phyloP scores from a whole-genome alignment of 2,888 invertebrate species.

The Scelioninae gen. 1 region DNA sequence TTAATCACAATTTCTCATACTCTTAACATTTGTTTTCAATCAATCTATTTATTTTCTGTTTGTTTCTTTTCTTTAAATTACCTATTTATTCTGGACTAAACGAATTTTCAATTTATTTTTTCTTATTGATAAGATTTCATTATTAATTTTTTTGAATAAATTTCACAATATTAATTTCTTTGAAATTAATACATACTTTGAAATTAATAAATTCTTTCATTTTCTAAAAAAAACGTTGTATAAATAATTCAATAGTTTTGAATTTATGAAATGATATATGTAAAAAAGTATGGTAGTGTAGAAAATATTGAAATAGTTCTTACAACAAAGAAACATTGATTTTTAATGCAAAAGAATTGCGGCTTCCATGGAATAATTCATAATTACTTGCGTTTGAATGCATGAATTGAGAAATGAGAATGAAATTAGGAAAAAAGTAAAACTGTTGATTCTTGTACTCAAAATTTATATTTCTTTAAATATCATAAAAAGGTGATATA shows the following conservation, averaged over 20 bases:
- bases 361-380: constrained; percentile 20
- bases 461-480: constrained; percentile 11
- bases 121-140: too few species aligned
- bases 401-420: constrained; percentile 16
- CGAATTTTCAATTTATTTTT: too few species aligned
- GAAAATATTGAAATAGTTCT: constrained; percentile 12
- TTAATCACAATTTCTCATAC: too few species aligned
- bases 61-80: too few species aligned
- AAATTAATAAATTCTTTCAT: too few species aligned
- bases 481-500: constrained; percentile 15
- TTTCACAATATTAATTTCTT: too few species aligned
- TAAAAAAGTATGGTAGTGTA: background rate
- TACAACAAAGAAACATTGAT: constrained; percentile 26
- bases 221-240: constrained; percentile 7
- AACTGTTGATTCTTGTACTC: constrained; percentile 1
- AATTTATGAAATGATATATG: constrained; percentile 8
- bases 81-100: too few species aligned
- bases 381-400: constrained; percentile 8
- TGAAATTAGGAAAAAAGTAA: background rate
- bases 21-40: too few species aligned
- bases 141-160: too few species aligned
- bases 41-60: too few species aligned
- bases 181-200: too few species aligned
- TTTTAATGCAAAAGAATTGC: constrained; percentile 3
- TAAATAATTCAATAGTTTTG: constrained; percentile 12